Evolutionary conservation across 2,888 invertebrate species (phyloP), one percentile per base, ranked within the genome.

Genomic region (Octonoba sinensis): DNA sequence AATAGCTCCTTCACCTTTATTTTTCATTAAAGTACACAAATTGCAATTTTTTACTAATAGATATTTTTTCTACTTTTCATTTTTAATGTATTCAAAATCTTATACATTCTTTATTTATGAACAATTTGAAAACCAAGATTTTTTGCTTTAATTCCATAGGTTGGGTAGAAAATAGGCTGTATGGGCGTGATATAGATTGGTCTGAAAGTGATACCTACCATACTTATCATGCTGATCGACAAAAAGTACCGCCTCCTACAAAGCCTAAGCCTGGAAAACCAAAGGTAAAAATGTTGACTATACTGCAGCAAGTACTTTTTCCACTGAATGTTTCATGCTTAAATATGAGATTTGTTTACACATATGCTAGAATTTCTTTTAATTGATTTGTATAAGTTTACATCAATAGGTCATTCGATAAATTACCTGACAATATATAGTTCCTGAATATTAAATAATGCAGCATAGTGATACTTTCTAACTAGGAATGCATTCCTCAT

Each of bases 201-300:
- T 87, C 88, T 47, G 85, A 86, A 56, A 81, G 69, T 74, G 85
- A 85, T 60, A 84, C 84, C 84, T 91, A 91, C 87, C 92, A 92
- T 87, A 92, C 92, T 86, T 92, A 92, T 86, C 93, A 93, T 60
- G 93, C 93, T 0, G 93, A 93, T 36, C 89, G 93, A 83, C 90
- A 93, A 69, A 92, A 90, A 86, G 89, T 90, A 84, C 86, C 86
- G 36, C 90, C 90, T 84, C 91, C 90, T 87, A 91, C 89, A 86
- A 93, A 91, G 88, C 91, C 91, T 15, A 90, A 93, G 85, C 92
- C 92, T 69, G 92, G 92, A 77, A 86, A 86, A 67, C 84, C 84
- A 44, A 86, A 86, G 78, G 86, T 86, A 78, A 76, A 36, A 36
- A 46, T 57, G 13, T 57, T 57, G 22, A 36, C 6, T 36, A 36